Base-by-base conservation (phyloP, 37 sponge, comb jelly and placozoan species). In the Ianthella basta region DNA sequence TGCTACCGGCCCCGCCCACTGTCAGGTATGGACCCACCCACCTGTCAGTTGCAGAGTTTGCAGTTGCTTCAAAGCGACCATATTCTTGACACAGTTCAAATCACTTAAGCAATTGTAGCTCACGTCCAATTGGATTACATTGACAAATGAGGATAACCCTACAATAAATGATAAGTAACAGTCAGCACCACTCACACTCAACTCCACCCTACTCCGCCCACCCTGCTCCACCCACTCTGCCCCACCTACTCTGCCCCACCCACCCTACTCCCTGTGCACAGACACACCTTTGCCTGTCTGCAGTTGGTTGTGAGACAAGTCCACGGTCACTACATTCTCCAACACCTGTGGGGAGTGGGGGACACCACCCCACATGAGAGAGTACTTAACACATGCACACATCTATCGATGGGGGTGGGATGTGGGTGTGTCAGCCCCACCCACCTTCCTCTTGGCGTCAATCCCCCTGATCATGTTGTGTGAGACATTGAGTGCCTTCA, bases 281-380 rank as follows among this genome's bases (percentile, higher is more conserved):
- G 8, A 8, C 50, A 44, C 50, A 44, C 50, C 50, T 44, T 69
- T 69, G 33, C 18, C 70, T 69, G 70, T 69, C 35, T 69, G 70
- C 50, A 92, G 79, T 20, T 75, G 35, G 36, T 92, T 92, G 77
- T 92, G 84, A 15, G 92, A 88, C 25, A 92, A 41, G 37, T 88
- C 60, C 56, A 92, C 78, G 3, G 37, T 33, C 0, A 60, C 65
- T 37, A 92, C 59, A 10, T 72, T 54, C 74, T 92, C 92, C 83
- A 92, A 55, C 23, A 88, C 84, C 92, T 91, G 83, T 1, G 30
- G 20, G 36, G 55, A 27, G 2, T 38, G 65, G 20, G 27, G 10
- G 4, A 61, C 63, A 25, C 2, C 27, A 29, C 12, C n/a, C 16
- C 18, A 56, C 18, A 18, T 18, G 18, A 19, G 23, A 24, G 23